Evolutionary conservation across 2,888 invertebrate genomes (phyloP), one percentile per base, ranked within the genome.

Genomic region (Meandrusa payeni): DNA sequence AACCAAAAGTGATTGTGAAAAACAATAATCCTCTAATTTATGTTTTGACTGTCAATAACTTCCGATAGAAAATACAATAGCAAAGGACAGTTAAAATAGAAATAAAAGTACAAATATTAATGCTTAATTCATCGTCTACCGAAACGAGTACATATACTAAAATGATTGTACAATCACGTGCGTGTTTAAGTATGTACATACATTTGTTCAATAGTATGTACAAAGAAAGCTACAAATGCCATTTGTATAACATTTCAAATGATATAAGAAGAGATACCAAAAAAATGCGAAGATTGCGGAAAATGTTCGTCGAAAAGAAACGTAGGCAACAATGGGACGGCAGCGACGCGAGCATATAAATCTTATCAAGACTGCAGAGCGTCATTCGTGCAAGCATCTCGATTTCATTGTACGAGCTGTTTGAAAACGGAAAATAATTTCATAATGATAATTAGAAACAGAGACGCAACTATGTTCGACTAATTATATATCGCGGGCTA

Each of bases 261-360:
- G n/a, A n/a, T n/a, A n/a, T n/a, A n/a, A n/a, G 4, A 15, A 15
- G 2, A 15, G 15, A 3, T 15, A 15, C 15, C 15, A 9, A 22
- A 29, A 23, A 17, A 24, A 31, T 24, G 11, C 7, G 27, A 24
- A 10, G 15, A 32, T n/a, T 32, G n/a, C 26, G 40, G 24, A 40
- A 32, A 11, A 15, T 40, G 17, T 31, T 31, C 13, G 7, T 19
- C 12, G 7, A 19, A 33, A 20, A 24, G 20, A 27, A 33, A 20
- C 27, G 27, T 12, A 2, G 11, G 26, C 6, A 32, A 41, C 41
- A 41, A 41, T 41, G 33, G 39, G 23, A 24, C 10, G 3, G 17
- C 10, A 31, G 19, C 32, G 32, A 41, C 32, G 41, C 33, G 41
- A 41, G 17, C 26, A 26, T n/a, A n/a, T 33, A 19, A 26, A 27